Evolutionary conservation across 2,113 vertebrate genomes (phyloP).

Genomic region (Dunckerocampus dactyliophorus): DNA sequence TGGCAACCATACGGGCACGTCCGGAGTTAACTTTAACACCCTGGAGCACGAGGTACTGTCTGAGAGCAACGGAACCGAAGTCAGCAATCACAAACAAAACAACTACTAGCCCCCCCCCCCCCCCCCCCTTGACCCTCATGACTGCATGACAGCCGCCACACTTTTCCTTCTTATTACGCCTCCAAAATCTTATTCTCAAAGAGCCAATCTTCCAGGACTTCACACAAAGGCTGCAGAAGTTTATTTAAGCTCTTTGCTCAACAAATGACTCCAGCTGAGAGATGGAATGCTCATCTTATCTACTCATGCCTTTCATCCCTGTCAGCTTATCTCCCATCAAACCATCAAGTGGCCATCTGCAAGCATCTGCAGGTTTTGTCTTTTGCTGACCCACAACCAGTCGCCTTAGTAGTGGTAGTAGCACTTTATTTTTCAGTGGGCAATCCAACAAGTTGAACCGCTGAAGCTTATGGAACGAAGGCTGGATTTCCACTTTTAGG

Average conservation of each 20-base stretch:
- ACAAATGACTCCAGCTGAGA: background rate
- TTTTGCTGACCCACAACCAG: too few species aligned
- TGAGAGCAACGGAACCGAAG: slow-evolving; percentile 48
- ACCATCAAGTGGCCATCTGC: background rate
- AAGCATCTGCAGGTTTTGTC: background rate
- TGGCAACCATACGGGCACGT: background rate
- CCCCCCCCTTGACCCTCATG: background rate
- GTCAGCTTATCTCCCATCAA: background rate
- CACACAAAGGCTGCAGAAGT: background rate
- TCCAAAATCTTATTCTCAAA: too few species aligned
- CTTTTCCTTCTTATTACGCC: background rate
- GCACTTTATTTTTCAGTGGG: too few species aligned
- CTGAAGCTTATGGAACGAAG: too few species aligned
- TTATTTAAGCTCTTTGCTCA: background rate
- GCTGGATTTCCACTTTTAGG: too few species aligned
- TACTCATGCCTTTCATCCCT: background rate
- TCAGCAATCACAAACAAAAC: slow-evolving; percentile 30
- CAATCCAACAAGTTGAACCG: too few species aligned
- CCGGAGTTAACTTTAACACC: slow-evolving; percentile 61
- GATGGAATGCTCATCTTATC: slow-evolving; percentile 6
- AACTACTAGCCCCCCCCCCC: background rate
- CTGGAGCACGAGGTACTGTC: slow-evolving; percentile 73
- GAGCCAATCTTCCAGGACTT: background rate
- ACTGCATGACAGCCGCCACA: background rate
- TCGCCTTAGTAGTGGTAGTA: too few species aligned